These are phyloP conservation scores for Sebastolobus alascanus DNA, from an alignment of 2,797 vertebrate genomes.

Conservation along the genomic window DNA sequence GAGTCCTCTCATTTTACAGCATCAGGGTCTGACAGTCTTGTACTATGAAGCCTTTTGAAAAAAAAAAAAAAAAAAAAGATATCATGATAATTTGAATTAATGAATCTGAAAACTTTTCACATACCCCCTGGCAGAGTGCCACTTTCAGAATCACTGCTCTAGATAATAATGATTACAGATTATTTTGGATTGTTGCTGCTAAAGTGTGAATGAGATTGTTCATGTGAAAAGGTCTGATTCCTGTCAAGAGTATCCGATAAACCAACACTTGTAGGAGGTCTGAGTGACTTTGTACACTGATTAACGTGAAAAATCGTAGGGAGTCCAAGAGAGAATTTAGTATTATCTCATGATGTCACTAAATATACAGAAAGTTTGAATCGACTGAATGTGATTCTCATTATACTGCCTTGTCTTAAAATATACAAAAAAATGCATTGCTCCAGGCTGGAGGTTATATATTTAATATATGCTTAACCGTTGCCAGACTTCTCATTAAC, in stretches of 20 bases:
- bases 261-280: not conserved
- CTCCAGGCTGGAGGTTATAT: not conserved
- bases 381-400: not conserved
- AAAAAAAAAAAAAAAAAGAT: too few species aligned
- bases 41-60: too few species aligned
- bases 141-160: too few species aligned
- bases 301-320: not conserved
- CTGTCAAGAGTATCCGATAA: too few species aligned
- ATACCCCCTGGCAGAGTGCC: too few species aligned
- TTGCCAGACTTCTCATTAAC: constrained; percentile 15
- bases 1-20: too few species aligned
- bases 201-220: too few species aligned
- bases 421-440: not conserved
- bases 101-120: too few species aligned
- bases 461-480: not conserved
- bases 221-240: too few species aligned
- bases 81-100: too few species aligned
- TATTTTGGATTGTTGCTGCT: not conserved
- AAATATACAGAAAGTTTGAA: not conserved
- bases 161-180: not conserved
- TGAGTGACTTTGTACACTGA: not conserved
- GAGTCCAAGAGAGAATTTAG: not conserved
- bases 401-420: not conserved
- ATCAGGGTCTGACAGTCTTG: too few species aligned
- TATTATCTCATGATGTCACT: not conserved